A percentile compares a stretch with the other conserved stretches of the same genome.
These are phyloP conservation scores for Prosapia bicincta DNA, from an alignment of 2,888 invertebrate species.

Conservation along the genomic window DNA sequence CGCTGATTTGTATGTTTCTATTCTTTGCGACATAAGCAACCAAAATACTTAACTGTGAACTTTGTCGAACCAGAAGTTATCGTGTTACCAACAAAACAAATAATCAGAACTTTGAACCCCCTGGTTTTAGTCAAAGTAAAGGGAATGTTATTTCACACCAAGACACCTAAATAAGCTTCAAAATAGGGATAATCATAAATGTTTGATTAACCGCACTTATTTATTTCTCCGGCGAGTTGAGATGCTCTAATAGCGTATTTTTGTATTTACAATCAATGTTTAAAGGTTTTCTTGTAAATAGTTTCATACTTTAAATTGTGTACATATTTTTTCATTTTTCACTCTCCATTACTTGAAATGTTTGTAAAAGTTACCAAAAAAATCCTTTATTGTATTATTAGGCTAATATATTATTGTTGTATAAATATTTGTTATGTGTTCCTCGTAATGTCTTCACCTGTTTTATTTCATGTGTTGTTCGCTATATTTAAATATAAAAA, in stretches of 20 bases:
- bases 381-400: neutral
- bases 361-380: neutral
- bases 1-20: too few relatives aligned
- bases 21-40: too few relatives aligned
- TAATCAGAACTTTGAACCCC: too few relatives aligned
- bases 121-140: too few relatives aligned
- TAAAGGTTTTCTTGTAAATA: neutral
- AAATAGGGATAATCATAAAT: too few relatives aligned
- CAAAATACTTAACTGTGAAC: too few relatives aligned
- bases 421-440: neutral
- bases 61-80: too few relatives aligned
- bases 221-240: neutral
- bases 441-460: neutral
- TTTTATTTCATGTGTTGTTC: neutral
- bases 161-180: too few relatives aligned
- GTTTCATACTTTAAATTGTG: neutral
- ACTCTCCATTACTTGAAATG: neutral
- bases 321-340: neutral
- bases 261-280: neutral
- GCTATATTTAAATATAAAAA: neutral
- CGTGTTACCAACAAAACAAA: too few relatives aligned
- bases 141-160: too few relatives aligned
- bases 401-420: neutral
- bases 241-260: neutral
- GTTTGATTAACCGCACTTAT: too few relatives aligned